A percentile compares a stretch with the other conserved stretches of the same genome.
These are phyloP conservation scores for Heterohyrax brucei DNA, from an alignment of 2,797 vertebrate species.

Conservation along the genomic window DNA sequence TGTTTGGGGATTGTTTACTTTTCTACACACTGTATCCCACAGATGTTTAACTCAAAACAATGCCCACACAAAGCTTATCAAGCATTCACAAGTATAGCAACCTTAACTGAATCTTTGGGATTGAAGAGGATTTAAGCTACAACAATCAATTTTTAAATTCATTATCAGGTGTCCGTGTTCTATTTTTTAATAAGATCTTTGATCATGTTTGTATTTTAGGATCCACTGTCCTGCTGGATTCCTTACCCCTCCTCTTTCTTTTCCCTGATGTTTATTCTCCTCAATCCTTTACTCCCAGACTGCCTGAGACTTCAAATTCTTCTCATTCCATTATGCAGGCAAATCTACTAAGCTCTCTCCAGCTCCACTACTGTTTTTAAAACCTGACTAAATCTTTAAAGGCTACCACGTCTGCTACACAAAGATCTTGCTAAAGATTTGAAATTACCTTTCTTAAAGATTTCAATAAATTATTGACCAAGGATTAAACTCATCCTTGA, in stretches of 20 bases:
- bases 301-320: neutral
- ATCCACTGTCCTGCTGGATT: neutral
- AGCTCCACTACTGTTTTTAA: neutral
- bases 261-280: neutral
- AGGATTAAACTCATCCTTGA: conserved; percentile 51
- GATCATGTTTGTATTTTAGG: neutral
- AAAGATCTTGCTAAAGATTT: conserved; percentile 52
- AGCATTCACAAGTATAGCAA: neutral
- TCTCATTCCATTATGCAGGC: neutral
- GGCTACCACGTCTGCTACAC: neutral
- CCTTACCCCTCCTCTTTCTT: neutral
- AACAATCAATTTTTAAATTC: conserved; percentile 56
- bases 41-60: conserved; percentile 54
- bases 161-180: neutral
- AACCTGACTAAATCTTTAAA: neutral
- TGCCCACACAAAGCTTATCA: neutral
- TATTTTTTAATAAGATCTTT: neutral
- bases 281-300: neutral
- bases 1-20: neutral
- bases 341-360: conserved; percentile 15
- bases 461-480: conserved; percentile 30
- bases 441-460: conserved; percentile 53
- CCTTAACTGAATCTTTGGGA: neutral
- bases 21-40: neutral
- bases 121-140: neutral